phyloP scores from a whole-genome alignment of 2,888 invertebrate species.

The Periphyllus acericola region DNA sequence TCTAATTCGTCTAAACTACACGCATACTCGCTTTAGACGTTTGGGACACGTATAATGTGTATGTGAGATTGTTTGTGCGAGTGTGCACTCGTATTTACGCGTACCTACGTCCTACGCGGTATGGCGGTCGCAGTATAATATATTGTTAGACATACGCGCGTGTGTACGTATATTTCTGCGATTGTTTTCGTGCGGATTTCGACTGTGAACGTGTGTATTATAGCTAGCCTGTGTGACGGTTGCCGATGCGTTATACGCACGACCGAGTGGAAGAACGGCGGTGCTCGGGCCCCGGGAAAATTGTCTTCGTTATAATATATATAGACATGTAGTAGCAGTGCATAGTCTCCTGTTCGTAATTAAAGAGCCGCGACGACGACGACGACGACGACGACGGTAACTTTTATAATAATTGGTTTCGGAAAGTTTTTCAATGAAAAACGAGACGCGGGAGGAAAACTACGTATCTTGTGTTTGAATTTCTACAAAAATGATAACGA shows the following conservation, averaged over 20 bases:
- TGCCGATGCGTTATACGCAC: not conserved
- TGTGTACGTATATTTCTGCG: not conserved
- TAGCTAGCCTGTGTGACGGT: not conserved
- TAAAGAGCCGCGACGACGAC: not conserved
- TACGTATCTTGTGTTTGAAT: not conserved
- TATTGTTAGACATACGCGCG: too few species aligned
- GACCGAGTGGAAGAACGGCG: not conserved
- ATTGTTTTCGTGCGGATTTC: not conserved
- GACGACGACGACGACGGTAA: not conserved
- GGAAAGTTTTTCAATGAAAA: constrained; percentile 43
- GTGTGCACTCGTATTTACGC: too few species aligned
- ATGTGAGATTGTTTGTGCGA: too few species aligned
- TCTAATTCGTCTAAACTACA: too few species aligned
- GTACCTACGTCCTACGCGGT: too few species aligned
- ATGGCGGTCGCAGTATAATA: too few species aligned
- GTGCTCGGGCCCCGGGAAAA: not conserved
- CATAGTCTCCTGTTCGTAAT: not conserved
- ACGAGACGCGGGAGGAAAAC: not conserved
- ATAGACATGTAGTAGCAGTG: not conserved
- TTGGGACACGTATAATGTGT: too few species aligned
- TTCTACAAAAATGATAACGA: not conserved
- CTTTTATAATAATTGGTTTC: constrained; percentile 37
- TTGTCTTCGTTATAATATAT: not conserved
- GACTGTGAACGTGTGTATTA: not conserved
- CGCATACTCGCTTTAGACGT: too few species aligned